Evolutionary conservation across 2,888 invertebrate species (phyloP).

Genomic region (Sepiola atlantica): DNA sequence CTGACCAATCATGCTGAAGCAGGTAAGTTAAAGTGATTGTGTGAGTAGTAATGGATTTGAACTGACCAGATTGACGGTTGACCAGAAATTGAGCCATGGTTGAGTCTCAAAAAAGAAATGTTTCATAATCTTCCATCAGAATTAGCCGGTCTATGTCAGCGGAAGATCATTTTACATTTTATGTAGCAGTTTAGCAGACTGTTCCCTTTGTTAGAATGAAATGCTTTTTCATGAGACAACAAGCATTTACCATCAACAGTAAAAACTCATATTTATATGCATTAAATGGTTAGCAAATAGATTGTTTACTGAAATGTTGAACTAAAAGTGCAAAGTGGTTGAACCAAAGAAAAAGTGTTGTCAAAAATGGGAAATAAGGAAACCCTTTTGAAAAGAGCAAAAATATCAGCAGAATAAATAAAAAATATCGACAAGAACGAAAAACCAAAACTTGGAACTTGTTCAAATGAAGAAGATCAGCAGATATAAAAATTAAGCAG

Average conservation of each 20-base stretch:
- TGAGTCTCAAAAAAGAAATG: neutral
- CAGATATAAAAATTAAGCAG: neutral
- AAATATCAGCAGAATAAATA: neutral
- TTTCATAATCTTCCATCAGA: neutral
- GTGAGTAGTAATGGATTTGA: neutral
- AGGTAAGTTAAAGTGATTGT: neutral
- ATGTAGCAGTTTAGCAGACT: neutral
- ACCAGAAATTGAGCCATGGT: neutral
- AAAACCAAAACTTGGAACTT: neutral
- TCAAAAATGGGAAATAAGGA: neutral
- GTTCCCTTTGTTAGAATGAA: neutral
- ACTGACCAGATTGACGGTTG: neutral
- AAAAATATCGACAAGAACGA: neutral
- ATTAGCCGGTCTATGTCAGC: neutral
- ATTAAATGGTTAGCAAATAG: neutral
- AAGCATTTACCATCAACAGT: neutral
- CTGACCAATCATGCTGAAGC: slow-evolving; percentile 32
- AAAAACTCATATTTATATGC: neutral
- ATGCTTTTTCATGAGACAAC: neutral
- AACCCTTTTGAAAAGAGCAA: neutral
- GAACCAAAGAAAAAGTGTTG: neutral
- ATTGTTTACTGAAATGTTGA: neutral
- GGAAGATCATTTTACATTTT: neutral
- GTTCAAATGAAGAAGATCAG: neutral
- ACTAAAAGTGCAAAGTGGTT: neutral